These are phyloP conservation scores for Ptychodera flava DNA, from an alignment of 35 echinoderm and acorn worm species.

Conservation along the genomic window DNA sequence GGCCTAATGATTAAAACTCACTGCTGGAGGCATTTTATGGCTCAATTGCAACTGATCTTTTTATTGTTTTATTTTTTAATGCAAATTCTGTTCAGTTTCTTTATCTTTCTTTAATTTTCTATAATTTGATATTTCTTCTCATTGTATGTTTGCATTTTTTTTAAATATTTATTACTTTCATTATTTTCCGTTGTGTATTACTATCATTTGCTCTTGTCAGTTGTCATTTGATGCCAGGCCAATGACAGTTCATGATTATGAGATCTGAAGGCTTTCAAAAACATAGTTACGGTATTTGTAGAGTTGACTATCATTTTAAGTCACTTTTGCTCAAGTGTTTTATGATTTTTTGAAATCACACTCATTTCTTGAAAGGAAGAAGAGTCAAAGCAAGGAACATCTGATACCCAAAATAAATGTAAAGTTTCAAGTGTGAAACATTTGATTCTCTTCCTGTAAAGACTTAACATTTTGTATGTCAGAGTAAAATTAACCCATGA, in stretches of 20 bases:
- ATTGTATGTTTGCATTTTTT: background rate
- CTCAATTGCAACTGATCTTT: background rate
- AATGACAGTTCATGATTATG: background rate
- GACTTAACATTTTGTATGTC: too few relatives aligned
- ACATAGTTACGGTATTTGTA: too few relatives aligned
- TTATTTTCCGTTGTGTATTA: background rate
- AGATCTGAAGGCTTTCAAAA: background rate
- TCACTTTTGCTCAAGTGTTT: too few relatives aligned
- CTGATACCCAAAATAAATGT: too few relatives aligned
- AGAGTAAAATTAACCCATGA: too few relatives aligned
- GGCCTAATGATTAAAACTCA: background rate
- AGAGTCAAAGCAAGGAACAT: too few relatives aligned
- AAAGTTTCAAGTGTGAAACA: too few relatives aligned
- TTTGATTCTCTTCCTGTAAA: too few relatives aligned
- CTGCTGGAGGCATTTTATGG: background rate
- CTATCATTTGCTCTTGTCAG: background rate
- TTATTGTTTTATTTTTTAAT: background rate
- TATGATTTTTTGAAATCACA: too few relatives aligned
- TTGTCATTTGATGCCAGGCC: background rate
- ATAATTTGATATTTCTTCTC: background rate
- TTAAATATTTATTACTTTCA: background rate
- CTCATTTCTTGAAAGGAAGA: too few relatives aligned
- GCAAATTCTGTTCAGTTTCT: background rate
- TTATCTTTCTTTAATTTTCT: background rate
- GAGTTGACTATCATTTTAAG: too few relatives aligned